A percentile compares a stretch with the other conserved stretches of the same genome.
phyloP scores from a whole-genome alignment of 2,888 invertebrate species.

The Mesorhabditis spiculigera region DNA sequence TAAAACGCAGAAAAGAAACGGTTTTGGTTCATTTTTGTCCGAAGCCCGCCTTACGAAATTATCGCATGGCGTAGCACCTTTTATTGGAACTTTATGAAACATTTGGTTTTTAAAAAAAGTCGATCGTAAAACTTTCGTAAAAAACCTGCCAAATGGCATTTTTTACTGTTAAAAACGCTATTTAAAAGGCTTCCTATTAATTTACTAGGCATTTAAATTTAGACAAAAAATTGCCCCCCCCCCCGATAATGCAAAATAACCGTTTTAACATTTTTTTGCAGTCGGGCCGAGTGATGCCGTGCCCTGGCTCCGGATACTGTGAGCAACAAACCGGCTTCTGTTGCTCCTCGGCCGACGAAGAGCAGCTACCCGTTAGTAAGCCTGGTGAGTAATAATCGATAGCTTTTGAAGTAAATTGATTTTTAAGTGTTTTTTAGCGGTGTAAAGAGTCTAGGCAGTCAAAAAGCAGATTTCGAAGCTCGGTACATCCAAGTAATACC shows the following conservation, averaged over 20 bases:
- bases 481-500: too few species aligned
- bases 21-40: too few species aligned
- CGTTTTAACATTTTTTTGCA: slow-evolving; percentile 14
- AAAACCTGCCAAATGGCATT: neutral
- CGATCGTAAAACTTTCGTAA: slow-evolving; percentile 5
- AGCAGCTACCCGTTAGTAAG: neutral
- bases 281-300: slow-evolving; percentile 28
- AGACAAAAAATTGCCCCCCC: neutral
- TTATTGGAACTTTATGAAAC: too few species aligned
- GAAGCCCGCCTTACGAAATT: too few species aligned
- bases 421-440: too few species aligned
- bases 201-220: neutral
- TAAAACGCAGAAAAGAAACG: too few species aligned
- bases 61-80: too few species aligned
- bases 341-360: slow-evolving; percentile 20
- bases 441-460: too few species aligned
- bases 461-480: too few species aligned
- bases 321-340: slow-evolving; percentile 48
- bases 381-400: neutral
- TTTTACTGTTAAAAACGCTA: neutral
- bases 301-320: slow-evolving; percentile 40
- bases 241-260: too few species aligned
- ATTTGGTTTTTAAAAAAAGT: neutral
- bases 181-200: too few species aligned
- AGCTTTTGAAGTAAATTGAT: neutral